Percentiles rank a stretch among this genome's conserved stretches.
These are phyloP conservation scores for Cacatua alba DNA, from an alignment of 2,113 vertebrate species.

Conservation along the genomic window DNA sequence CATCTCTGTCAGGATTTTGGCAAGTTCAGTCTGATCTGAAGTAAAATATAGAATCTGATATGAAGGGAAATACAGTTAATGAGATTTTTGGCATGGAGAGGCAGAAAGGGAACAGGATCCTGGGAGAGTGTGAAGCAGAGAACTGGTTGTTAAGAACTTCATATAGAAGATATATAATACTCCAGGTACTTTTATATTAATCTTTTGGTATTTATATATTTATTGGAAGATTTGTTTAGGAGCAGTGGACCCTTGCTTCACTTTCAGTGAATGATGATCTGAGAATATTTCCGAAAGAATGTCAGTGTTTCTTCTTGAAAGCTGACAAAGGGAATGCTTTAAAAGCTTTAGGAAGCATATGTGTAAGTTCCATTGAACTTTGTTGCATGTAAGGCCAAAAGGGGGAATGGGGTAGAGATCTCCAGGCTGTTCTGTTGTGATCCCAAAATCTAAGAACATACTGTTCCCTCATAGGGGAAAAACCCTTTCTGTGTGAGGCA, in stretches of 20 bases:
- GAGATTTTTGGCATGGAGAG: background rate
- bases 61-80: background rate
- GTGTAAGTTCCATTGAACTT: background rate
- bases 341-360: background rate
- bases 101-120: background rate
- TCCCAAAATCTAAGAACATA: background rate
- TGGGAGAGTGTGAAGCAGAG: background rate
- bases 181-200: background rate
- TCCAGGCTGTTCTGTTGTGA: background rate
- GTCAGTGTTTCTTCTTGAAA: background rate
- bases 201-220: background rate
- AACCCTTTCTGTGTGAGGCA: constrained; percentile 94
- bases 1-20: background rate
- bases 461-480: constrained; percentile 84
- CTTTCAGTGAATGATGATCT: background rate
- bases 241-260: background rate
- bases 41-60: background rate
- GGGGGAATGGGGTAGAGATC: background rate
- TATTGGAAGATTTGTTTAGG: background rate
- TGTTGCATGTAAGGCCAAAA: background rate
- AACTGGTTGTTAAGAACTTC: background rate
- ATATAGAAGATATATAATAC: background rate
- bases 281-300: background rate
- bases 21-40: background rate
- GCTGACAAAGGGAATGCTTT: background rate